Evolutionary conservation across 2,888 invertebrate species (phyloP).

Genomic region (Nymphalis c-album): DNA sequence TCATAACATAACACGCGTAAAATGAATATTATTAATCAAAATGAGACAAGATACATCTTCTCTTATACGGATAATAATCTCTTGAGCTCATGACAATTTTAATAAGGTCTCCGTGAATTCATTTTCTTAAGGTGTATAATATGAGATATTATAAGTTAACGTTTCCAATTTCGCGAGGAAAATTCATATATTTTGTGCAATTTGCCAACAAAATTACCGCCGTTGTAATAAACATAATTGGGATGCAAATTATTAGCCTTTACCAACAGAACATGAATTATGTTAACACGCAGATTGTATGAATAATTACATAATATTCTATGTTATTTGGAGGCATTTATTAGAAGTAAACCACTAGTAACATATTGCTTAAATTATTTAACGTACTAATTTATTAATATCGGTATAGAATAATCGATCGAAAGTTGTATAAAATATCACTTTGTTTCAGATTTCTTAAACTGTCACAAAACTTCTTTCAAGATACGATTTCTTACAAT

Average conservation of each 20-base stretch:
- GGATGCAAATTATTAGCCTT: constrained; percentile 25
- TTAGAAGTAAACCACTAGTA: background rate
- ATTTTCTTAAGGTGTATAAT: constrained; percentile 27
- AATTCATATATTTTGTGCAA: background rate
- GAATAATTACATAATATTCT: constrained; percentile 12
- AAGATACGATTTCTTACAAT: too few species aligned
- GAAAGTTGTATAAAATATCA: too few species aligned
- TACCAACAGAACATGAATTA: constrained; percentile 11
- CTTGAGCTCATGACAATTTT: constrained; percentile 23
- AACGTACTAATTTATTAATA: background rate
- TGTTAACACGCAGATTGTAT: constrained; percentile 7
- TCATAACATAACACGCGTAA: too few species aligned
- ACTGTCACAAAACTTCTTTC: too few species aligned
- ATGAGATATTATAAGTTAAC: constrained; percentile 25
- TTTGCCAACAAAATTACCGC: background rate
- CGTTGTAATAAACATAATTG: constrained; percentile 32
- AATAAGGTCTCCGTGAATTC: constrained; percentile 24
- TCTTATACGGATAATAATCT: constrained; percentile 17
- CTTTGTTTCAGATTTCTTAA: too few species aligned
- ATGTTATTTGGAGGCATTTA: background rate
- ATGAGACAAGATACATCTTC: too few species aligned
- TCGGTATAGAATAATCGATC: background rate
- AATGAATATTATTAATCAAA: too few species aligned
- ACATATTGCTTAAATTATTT: background rate
- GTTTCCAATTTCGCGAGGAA: constrained; percentile 1